Percentiles rank a stretch among this genome's conserved stretches.
Evolutionary conservation across 1,140 invertebrate genomes (phyloP).

Genomic region (Cardiocondyla obscurior): DNA sequence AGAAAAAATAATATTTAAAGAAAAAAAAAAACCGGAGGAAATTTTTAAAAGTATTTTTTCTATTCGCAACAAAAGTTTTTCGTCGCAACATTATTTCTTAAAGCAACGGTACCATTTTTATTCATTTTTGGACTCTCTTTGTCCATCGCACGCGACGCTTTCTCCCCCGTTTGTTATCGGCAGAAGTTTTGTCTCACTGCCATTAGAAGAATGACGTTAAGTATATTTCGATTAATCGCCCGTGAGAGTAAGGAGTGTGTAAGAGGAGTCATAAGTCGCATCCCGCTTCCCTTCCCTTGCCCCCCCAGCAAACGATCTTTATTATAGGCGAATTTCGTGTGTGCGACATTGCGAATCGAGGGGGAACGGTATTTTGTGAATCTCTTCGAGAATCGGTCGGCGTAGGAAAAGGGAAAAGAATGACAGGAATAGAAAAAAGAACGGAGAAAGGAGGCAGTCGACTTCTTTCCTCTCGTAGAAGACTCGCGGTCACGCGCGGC

Average conservation of each 20-base stretch:
- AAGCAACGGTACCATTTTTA: not conserved
- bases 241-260: slow-evolving; percentile 54
- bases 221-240: slow-evolving; percentile 63
- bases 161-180: slow-evolving; percentile 45
- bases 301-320: slow-evolving; percentile 38
- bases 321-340: slow-evolving; percentile 50
- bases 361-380: slow-evolving; percentile 1
- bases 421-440: not conserved
- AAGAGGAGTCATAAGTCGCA: slow-evolving; percentile 36
- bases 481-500: slow-evolving; percentile 11
- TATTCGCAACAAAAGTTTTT: not conserved
- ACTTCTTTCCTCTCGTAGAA: slow-evolving; percentile 30
- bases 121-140: not conserved
- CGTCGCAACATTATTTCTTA: not conserved
- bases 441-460: not conserved
- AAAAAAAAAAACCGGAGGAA: no score
- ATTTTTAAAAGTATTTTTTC: not conserved
- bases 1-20: no score
- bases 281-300: no score
- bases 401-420: not conserved
- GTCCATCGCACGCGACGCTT: not conserved
- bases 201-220: slow-evolving; percentile 72
- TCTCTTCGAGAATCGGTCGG: not conserved
- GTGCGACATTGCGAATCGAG: slow-evolving; percentile 28
- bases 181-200: slow-evolving; percentile 75